Percentiles rank a stretch among this genome's conserved stretches.
Evolutionary conservation across 2,797 vertebrate genomes (phyloP).

Genomic region (Somateria mollissima): DNA sequence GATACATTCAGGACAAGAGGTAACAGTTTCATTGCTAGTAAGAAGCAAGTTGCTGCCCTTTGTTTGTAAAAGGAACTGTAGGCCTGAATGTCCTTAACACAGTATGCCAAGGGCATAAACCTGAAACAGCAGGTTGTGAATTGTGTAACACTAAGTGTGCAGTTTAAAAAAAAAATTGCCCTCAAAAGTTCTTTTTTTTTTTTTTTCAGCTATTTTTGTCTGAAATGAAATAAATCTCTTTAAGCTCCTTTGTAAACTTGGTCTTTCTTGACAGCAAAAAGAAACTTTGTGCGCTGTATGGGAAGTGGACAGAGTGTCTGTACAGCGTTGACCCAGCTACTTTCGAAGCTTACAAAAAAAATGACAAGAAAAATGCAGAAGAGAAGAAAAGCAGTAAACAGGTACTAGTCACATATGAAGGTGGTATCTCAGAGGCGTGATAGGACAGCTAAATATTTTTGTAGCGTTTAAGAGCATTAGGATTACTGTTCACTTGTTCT

Average conservation of each 20-base stretch:
- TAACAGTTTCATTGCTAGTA: conserved; percentile 56
- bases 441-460: neutral
- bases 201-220: neutral
- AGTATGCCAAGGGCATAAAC: neutral
- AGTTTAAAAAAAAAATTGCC: neutral
- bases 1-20: conserved; percentile 98
- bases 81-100: neutral
- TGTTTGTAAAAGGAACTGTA: neutral
- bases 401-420: conserved; percentile 72
- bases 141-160: neutral
- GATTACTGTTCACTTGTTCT: neutral
- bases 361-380: conserved; percentile 89
- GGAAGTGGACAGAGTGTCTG: conserved; percentile 97
- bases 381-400: conserved; percentile 91
- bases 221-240: neutral
- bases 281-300: conserved; percentile 93
- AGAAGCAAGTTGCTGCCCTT: neutral
- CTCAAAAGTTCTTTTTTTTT: neutral
- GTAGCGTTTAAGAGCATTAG: neutral
- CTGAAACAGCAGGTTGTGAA: neutral
- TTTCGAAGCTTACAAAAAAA: conserved; percentile 92
- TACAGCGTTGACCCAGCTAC: conserved; percentile 87
- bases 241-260: neutral
- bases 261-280: conserved; percentile 86
- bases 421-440: neutral